Evolutionary conservation across 2,113 vertebrate genomes (phyloP).

Genomic region (Ceyx margarethae): DNA sequence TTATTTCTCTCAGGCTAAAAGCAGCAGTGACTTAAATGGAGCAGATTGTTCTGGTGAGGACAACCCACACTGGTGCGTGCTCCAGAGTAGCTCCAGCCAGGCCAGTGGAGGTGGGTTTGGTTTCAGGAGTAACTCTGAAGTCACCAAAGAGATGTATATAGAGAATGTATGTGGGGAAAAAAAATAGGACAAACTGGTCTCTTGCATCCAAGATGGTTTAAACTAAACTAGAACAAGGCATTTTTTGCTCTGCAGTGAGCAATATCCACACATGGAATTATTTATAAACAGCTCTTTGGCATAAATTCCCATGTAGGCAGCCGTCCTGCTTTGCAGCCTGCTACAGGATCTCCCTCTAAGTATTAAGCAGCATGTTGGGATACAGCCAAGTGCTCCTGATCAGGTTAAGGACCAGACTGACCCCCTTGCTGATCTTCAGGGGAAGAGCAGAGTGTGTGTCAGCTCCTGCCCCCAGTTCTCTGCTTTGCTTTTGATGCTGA

Average conservation of each 20-base stretch:
- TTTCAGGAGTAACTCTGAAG: not conserved
- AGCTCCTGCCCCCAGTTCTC: not conserved
- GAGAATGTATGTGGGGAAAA: not conserved
- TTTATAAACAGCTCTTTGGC: not conserved
- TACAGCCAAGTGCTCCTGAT: not conserved
- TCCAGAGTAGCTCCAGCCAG: rapidly evolving
- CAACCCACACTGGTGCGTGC: rapidly evolving
- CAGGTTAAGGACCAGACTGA: not conserved
- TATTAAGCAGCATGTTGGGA: not conserved
- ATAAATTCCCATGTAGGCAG: not conserved
- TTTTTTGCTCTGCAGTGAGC: not conserved
- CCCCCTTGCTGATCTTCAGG: not conserved
- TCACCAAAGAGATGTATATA: not conserved
- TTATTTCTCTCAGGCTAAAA: slow-evolving; percentile 19
- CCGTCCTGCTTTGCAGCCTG: not conserved
- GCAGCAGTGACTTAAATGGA: slow-evolving; percentile 19
- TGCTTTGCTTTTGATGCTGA: not conserved
- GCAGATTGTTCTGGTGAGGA: not conserved
- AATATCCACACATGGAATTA: not conserved
- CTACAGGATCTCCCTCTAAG: not conserved
- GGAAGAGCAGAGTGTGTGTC: not conserved
- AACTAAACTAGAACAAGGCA: not conserved
- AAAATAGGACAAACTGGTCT: not conserved
- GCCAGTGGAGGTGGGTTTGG: not conserved
- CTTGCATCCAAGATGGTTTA: not conserved